Evolutionary conservation across 2,888 invertebrate genomes (phyloP).

Genomic region (Aelia acuminata): DNA sequence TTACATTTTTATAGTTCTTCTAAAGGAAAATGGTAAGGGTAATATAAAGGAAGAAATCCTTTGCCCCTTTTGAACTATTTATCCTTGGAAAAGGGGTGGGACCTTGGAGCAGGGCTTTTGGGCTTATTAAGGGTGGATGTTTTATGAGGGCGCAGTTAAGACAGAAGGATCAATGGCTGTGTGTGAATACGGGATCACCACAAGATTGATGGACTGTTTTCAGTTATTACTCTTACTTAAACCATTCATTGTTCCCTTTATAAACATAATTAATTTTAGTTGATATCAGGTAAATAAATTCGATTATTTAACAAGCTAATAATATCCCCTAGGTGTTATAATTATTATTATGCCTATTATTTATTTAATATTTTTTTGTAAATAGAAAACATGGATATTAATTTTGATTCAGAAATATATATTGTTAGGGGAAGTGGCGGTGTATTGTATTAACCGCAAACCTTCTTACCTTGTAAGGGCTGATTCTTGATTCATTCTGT

Average conservation of each 20-base stretch:
- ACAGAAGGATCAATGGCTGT: constrained; percentile 7
- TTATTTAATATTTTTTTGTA: no score
- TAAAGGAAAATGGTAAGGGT: background rate
- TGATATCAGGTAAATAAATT: background rate
- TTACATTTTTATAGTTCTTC: no score
- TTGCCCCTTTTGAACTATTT: background rate
- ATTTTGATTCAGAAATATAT: no score
- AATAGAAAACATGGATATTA: no score
- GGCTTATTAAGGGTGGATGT: constrained; percentile 9
- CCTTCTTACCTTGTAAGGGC: no score
- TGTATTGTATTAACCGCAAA: no score
- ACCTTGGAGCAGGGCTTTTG: background rate
- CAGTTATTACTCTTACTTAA: constrained; percentile 35
- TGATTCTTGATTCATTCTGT: no score
- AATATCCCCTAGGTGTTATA: background rate
- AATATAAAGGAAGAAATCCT: background rate
- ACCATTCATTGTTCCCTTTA: constrained; percentile 5
- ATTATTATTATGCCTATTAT: no score
- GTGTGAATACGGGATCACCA: constrained; percentile 28
- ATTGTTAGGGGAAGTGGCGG: no score
- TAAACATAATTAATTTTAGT: constrained; percentile 3
- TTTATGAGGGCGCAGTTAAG: constrained; percentile 26
- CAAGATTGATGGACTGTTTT: constrained; percentile 5
- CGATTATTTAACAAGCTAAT: background rate
- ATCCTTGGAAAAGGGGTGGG: background rate